These are phyloP conservation scores for Cromileptes altivelis DNA, from an alignment of 2,113 vertebrate species.

Conservation along the genomic window DNA sequence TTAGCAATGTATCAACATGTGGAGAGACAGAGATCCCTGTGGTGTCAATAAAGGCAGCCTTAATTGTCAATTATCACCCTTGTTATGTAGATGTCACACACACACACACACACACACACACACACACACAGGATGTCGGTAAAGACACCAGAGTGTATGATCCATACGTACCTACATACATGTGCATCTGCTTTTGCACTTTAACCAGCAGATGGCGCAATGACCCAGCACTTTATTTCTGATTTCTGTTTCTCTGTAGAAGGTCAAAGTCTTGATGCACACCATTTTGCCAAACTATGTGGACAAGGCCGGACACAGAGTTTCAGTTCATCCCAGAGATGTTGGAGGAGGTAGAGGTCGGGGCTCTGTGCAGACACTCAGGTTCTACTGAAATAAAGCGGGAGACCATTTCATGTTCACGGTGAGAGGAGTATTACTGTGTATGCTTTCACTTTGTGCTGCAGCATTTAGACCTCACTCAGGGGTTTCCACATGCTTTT, in stretches of 20 bases:
- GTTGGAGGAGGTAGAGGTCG: not conserved
- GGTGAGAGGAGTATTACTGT: not conserved
- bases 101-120: no score
- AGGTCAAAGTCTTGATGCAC: not conserved
- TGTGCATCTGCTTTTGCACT: no score
- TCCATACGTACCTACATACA: not conserved
- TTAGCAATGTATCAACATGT: no score
- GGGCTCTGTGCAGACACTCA: not conserved
- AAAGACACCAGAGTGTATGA: not conserved
- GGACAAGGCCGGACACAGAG: no score
- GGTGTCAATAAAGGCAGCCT: not conserved
- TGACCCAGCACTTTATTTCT: not conserved
- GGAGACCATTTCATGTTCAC: not conserved
- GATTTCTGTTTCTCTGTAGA: not conserved
- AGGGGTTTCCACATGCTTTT: not conserved
- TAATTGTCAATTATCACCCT: constrained; percentile 24
- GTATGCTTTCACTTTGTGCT: not conserved
- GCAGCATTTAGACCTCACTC: not conserved
- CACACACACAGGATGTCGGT: not conserved
- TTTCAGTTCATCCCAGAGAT: not conserved
- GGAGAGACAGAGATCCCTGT: not conserved
- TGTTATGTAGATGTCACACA: not conserved
- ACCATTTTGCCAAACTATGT: not conserved
- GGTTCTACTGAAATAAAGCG: not conserved
- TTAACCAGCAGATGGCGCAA: constrained; percentile 23